Percentiles rank a stretch among this genome's conserved stretches.
These are phyloP conservation scores for Chondrilla cf. caribensis DNA, from an alignment of 37 sponge, comb jelly and placozoan species.

Conservation along the genomic window DNA sequence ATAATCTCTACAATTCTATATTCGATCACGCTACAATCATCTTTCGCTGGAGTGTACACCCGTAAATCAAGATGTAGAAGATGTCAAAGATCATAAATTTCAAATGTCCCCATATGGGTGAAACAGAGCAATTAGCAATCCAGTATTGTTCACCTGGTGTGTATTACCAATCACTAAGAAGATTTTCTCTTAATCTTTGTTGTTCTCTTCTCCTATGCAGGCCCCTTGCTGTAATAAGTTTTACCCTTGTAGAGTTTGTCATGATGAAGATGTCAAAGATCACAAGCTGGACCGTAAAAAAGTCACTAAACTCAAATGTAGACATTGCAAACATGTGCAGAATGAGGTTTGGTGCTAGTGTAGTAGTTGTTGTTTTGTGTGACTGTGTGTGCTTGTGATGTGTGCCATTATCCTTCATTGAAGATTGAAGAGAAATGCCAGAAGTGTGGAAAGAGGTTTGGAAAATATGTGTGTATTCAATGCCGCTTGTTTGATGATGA, in stretches of 20 bases:
- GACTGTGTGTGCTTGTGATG: neutral
- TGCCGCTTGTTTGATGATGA: constrained; percentile 67
- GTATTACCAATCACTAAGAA: too few relatives aligned
- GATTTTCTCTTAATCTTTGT: too few relatives aligned
- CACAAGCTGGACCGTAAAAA: constrained; percentile 56
- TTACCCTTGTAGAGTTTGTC: constrained; percentile 71
- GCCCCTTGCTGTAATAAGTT: constrained; percentile 68
- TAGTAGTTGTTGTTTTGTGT: neutral
- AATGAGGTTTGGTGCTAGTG: constrained; percentile 17
- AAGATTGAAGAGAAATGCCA: constrained; percentile 47
- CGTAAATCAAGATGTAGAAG: too few relatives aligned
- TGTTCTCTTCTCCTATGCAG: too few relatives aligned
- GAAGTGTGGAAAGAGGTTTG: constrained; percentile 45
- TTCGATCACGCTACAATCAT: too few relatives aligned
- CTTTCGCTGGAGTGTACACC: too few relatives aligned
- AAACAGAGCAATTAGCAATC: too few relatives aligned
- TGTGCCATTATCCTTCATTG: neutral
- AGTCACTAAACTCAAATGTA: constrained; percentile 50
- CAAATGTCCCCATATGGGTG: too few relatives aligned
- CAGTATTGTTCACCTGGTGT: too few relatives aligned
- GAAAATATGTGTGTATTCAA: constrained; percentile 46
- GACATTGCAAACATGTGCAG: constrained; percentile 41
- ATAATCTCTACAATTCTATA: too few relatives aligned
- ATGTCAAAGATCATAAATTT: too few relatives aligned
- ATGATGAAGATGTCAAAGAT: constrained; percentile 61